Evolutionary conservation across 2,113 vertebrate species (phyloP), one percentile per base, ranked within the genome.

Genomic region (Myrmecobius fasciatus): DNA sequence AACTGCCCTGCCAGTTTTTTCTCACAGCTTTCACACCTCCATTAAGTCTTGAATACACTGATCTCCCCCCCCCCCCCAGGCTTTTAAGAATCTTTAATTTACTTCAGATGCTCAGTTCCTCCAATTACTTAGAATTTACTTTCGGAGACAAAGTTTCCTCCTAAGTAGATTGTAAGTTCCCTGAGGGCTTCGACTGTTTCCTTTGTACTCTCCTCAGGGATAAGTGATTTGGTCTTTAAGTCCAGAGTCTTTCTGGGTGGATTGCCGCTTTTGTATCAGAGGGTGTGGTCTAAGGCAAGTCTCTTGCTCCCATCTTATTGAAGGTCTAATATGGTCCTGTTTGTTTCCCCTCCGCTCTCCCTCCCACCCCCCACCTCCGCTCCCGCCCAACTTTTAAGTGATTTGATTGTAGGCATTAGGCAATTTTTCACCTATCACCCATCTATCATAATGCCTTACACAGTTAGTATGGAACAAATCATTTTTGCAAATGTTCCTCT

Each of bases 401-500:
- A 54, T 54, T 56, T 56, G 54, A 60, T 60, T 31, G 9, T 24
- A 60, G 56, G 56, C 28, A 60, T 10, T 60, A 60, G 31, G 11
- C 28, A 60, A 28, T 31, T 60, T 31, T 60, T 31, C 56, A 60
- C 28, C 56, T 60, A 31, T 60, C 28, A 11, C 56, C 56, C 56
- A 11, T 28, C 56, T 14, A 8, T 26, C 26, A 56, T 26, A 56
- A 56, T 28, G 54, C 25, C 25, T 28, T 25, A 31, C 56, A 31
- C 56, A 10, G 54, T 56, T 67, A 4, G 60, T 67, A 36, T 75
- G 20, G 36, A 75, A n/a, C 36, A 96, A 60, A 43, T 96, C 96
- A 96, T 93, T n/a, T n/a, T 14, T 97, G 92, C 95, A 97, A 97
- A 94, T 31, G 97, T 96, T 97, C 94, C 96, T 94, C 95, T 96